Percentiles rank a stretch among this genome's conserved stretches.
Evolutionary conservation across 1,140 invertebrate genomes (phyloP).

Genomic region (Atta cephalotes): DNA sequence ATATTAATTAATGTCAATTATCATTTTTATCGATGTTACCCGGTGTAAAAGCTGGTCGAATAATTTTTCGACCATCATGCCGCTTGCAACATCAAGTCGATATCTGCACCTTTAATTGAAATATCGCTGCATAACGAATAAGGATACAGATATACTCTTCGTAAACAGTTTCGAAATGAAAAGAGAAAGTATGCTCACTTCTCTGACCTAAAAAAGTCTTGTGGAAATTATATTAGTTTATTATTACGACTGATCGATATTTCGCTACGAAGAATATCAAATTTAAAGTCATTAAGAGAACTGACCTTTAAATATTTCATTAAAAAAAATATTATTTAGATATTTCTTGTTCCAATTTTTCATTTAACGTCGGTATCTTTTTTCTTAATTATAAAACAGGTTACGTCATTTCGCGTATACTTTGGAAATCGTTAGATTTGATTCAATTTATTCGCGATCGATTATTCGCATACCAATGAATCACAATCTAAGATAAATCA

Average conservation of each 20-base stretch:
- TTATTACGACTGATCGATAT: background rate
- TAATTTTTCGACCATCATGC: conserved; percentile 21
- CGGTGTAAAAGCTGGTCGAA: background rate
- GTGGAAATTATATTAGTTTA: background rate
- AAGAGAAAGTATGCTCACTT: conserved; percentile 38
- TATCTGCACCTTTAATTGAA: conserved; percentile 38
- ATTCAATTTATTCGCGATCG: conserved; percentile 24
- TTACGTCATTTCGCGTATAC: background rate
- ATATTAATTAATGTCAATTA: conserved; percentile 62
- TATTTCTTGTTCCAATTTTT: background rate
- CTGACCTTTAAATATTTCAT: background rate
- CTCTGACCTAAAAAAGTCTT: background rate
- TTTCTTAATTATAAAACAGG: background rate
- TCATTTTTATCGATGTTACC: conserved; percentile 35
- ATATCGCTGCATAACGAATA: conserved; percentile 9
- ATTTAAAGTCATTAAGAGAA: background rate
- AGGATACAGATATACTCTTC: background rate
- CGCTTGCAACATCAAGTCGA: background rate
- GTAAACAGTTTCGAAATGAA: conserved; percentile 9
- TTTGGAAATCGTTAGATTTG: background rate
- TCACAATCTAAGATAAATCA: conserved; percentile 45
- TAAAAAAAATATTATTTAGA: background rate
- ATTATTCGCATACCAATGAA: conserved; percentile 31
- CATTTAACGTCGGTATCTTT: background rate
- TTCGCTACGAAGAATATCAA: background rate